phyloP scores from a whole-genome alignment of 2,888 invertebrate species.

The Macrosiphum euphorbiae region DNA sequence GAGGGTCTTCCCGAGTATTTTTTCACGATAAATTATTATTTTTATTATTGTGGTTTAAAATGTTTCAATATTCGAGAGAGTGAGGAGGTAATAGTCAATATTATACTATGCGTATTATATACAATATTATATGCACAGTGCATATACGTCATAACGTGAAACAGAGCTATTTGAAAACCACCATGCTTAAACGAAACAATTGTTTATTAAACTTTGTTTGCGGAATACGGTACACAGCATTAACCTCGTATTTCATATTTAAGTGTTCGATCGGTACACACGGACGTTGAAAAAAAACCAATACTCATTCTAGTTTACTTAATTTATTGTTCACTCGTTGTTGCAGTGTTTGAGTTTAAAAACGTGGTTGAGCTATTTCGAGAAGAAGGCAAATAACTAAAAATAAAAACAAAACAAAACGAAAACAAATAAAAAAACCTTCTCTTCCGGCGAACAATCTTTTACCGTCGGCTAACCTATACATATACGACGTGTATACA shows the following conservation, averaged over 20 bases:
- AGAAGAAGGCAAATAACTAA: background rate
- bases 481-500: background rate
- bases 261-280: slow-evolving; percentile 5
- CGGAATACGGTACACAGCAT: background rate
- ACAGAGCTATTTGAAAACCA: background rate
- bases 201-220: background rate
- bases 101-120: background rate
- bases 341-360: slow-evolving; percentile 1
- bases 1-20: background rate
- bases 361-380: background rate
- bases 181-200: background rate
- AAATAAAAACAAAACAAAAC: background rate
- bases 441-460: background rate
- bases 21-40: background rate
- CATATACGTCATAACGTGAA: background rate
- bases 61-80: background rate
- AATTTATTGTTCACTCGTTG: slow-evolving; percentile 15
- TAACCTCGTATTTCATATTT: slow-evolving; percentile 28
- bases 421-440: background rate
- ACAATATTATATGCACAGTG: background rate
- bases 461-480: background rate
- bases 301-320: slow-evolving; percentile 21
- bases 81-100: background rate
- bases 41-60: background rate
- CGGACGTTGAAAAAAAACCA: background rate